phyloP scores from a whole-genome alignment of 2,113 vertebrate species.

The Carollia perspicillata region DNA sequence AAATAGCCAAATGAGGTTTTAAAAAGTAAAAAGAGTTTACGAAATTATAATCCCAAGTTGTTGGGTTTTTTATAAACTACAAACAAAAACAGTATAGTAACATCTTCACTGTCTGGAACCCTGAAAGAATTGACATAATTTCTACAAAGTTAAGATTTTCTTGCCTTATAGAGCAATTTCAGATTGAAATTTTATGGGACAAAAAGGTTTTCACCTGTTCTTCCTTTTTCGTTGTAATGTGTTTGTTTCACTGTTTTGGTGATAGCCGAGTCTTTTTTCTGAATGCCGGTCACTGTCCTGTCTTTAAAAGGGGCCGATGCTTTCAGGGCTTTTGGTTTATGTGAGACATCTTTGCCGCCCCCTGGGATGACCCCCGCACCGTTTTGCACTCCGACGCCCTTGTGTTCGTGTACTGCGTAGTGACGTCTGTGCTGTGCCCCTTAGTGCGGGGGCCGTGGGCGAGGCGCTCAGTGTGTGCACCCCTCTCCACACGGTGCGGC shows the following conservation, averaged over 20 bases:
- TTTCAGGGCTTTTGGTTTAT: not conserved
- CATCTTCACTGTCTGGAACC: not conserved
- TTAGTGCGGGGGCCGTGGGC: rapidly evolving
- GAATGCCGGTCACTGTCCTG: not conserved
- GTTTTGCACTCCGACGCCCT: rapidly evolving
- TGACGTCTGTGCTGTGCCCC: not conserved
- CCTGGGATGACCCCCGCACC: not conserved
- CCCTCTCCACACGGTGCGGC: rapidly evolving
- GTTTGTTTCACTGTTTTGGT: not conserved
- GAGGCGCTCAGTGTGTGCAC: not conserved
- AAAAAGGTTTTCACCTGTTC: not conserved
- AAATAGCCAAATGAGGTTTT: not conserved
- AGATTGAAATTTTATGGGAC: not conserved
- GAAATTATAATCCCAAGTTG: not conserved
- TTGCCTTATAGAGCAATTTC: not conserved
- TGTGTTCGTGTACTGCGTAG: rapidly evolving
- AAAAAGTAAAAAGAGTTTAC: not conserved
- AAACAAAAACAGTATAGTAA: not conserved
- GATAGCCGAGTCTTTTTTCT: not conserved
- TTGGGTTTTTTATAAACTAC: not conserved
- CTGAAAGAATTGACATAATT: not conserved
- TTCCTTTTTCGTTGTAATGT: not conserved
- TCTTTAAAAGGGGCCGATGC: not conserved
- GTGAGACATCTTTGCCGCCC: rapidly evolving
- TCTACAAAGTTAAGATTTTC: not conserved